Evolutionary conservation across 2,797 vertebrate species (phyloP).

Genomic region (Astyanax mexicanus): DNA sequence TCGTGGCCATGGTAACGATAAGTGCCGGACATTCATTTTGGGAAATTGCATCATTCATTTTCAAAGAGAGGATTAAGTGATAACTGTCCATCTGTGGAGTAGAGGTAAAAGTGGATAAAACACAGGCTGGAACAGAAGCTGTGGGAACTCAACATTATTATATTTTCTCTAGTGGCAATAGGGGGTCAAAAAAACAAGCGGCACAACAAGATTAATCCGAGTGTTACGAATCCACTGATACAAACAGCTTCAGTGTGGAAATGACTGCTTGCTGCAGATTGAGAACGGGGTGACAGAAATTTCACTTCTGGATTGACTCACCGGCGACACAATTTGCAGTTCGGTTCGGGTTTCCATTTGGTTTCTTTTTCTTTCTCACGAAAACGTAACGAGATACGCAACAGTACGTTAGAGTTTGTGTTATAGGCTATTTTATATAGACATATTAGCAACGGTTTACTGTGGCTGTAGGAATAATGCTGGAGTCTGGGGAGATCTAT

Average conservation of each 20-base stretch:
- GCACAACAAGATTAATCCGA: not conserved
- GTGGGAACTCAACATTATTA: not conserved
- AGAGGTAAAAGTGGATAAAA: not conserved
- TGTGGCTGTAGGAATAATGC: too few relatives aligned
- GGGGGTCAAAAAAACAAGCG: not conserved
- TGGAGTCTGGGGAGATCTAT: too few relatives aligned
- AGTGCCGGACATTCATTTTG: conserved; percentile 40
- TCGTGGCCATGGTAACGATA: conserved; percentile 38
- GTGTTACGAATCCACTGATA: not conserved
- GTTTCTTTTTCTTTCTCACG: too few relatives aligned
- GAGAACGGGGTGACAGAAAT: not conserved
- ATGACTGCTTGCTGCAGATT: not conserved
- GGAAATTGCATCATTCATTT: conserved; percentile 40
- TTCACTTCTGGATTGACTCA: conserved; percentile 11
- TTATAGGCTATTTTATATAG: too few relatives aligned
- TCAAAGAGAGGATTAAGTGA: conserved; percentile 32
- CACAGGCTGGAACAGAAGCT: not conserved
- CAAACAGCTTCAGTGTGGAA: conserved; percentile 1
- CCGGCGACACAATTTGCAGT: conserved; percentile 9
- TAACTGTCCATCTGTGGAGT: conserved; percentile 34
- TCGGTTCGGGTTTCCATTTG: too few relatives aligned
- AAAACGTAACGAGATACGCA: too few relatives aligned
- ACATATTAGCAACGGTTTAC: too few relatives aligned
- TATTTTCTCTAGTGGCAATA: not conserved
- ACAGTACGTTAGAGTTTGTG: too few relatives aligned